These are phyloP conservation scores for Phortica variegata DNA, from an alignment of 1,140 invertebrate species.

Conservation along the genomic window DNA sequence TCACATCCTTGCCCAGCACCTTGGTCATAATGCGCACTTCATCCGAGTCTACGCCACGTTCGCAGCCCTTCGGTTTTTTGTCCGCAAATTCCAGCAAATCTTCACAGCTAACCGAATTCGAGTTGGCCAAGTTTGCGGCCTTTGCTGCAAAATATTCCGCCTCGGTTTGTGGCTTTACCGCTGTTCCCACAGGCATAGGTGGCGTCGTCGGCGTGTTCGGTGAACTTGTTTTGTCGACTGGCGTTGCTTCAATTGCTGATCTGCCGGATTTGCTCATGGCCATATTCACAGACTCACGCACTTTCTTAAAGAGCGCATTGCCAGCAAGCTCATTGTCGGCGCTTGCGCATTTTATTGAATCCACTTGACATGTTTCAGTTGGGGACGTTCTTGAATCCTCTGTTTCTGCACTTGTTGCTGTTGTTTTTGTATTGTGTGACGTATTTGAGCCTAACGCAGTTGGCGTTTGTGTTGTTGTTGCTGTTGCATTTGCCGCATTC, in stretches of 20 bases:
- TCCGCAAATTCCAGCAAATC: constrained; percentile 89
- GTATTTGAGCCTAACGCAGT: constrained; percentile 8
- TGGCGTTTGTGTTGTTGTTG: constrained; percentile 2
- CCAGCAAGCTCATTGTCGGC: constrained; percentile 49
- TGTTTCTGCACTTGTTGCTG: constrained; percentile 9
- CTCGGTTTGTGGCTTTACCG: constrained; percentile 35
- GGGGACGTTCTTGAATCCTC: constrained; percentile 2
- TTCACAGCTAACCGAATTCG: constrained; percentile 87
- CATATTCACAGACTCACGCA: constrained; percentile 48
- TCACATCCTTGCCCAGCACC: constrained; percentile 79
- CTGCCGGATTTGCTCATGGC: constrained; percentile 34
- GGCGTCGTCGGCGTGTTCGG: too few species aligned
- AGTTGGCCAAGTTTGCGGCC: constrained; percentile 48
- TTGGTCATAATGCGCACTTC: constrained; percentile 91
- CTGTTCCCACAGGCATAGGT: neutral
- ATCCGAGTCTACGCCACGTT: constrained; percentile 81
- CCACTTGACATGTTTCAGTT: constrained; percentile 3
- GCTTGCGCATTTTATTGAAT: constrained; percentile 14
- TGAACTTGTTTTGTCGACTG: constrained; percentile 8
- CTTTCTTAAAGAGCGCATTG: constrained; percentile 56
- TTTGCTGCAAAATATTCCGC: constrained; percentile 45
- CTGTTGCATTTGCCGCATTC: constrained; percentile 14
- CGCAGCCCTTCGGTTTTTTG: constrained; percentile 77
- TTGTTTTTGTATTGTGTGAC: neutral
- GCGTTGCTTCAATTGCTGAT: neutral